Conservation (phyloP, 1,140 invertebrate genomes). For the Diorhabda sublineata region DNA sequence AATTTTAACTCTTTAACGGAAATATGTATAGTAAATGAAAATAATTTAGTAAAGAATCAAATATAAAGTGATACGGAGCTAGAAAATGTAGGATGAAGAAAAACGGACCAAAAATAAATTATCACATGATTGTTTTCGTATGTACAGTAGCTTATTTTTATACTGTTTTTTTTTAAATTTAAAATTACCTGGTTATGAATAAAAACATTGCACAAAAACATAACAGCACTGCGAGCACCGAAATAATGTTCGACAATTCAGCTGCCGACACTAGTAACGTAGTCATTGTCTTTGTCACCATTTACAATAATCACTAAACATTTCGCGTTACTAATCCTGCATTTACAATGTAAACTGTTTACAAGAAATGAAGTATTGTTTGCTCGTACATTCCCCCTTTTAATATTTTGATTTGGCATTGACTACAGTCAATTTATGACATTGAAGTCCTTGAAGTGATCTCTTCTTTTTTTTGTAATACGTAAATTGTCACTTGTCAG, state of each 20-base stretch:
- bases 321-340: background rate
- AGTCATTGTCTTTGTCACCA: constrained; percentile 48
- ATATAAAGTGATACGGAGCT: no score
- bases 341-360: background rate
- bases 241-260: constrained; percentile 59
- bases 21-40: no score
- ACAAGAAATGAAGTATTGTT: constrained; percentile 1
- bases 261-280: constrained; percentile 59
- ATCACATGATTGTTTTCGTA: no score
- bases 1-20: no score
- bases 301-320: background rate
- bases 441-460: no score
- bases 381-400: constrained; percentile 14
- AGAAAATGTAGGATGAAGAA: no score
- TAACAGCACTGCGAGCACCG: constrained; percentile 56
- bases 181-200: constrained; percentile 55
- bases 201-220: constrained; percentile 59
- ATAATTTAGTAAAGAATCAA: no score
- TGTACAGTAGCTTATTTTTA: no score
- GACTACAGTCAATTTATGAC: background rate
- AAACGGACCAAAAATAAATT: no score
- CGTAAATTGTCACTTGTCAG: no score
- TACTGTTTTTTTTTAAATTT: no score
- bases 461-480: no score
- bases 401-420: constrained; percentile 13